These are phyloP conservation scores for Champsocephalus gunnari DNA, from an alignment of 2,797 vertebrate species.

Conservation along the genomic window DNA sequence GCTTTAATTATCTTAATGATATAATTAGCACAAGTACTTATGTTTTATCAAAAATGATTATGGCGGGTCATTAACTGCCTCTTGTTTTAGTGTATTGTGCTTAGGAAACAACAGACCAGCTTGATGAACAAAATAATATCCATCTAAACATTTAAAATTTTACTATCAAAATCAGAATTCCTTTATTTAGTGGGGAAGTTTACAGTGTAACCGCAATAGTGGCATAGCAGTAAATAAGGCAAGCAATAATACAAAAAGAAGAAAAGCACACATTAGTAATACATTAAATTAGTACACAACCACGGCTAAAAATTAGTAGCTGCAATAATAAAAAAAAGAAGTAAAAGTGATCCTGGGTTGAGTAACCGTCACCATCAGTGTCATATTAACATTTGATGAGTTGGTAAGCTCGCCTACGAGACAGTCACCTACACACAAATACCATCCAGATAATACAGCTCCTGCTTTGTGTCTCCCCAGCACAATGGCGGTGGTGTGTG, in stretches of 20 bases:
- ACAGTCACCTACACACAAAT: conserved; percentile 69
- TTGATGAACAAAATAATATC: conserved; percentile 10
- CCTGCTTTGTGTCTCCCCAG: conserved; percentile 69
- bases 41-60: conserved; percentile 45
- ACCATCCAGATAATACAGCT: conserved; percentile 68
- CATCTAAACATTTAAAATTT: neutral
- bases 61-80: conserved; percentile 15
- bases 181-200: too few species aligned
- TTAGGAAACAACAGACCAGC: neutral
- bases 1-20: conserved; percentile 56
- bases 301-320: too few species aligned
- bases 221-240: too few species aligned
- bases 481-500: conserved; percentile 73
- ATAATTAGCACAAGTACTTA: conserved; percentile 46
- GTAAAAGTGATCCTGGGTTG: conserved; percentile 32
- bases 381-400: conserved; percentile 70
- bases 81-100: conserved; percentile 23
- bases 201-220: too few species aligned
- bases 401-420: conserved; percentile 49
- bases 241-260: too few species aligned
- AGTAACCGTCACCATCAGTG: conserved; percentile 39
- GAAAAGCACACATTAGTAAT: too few species aligned
- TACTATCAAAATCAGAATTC: too few species aligned
- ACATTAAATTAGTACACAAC: too few species aligned
- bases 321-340: neutral